Evolutionary conservation across 2,113 vertebrate genomes (phyloP).

Genomic region (Antechinus stuartii): DNA sequence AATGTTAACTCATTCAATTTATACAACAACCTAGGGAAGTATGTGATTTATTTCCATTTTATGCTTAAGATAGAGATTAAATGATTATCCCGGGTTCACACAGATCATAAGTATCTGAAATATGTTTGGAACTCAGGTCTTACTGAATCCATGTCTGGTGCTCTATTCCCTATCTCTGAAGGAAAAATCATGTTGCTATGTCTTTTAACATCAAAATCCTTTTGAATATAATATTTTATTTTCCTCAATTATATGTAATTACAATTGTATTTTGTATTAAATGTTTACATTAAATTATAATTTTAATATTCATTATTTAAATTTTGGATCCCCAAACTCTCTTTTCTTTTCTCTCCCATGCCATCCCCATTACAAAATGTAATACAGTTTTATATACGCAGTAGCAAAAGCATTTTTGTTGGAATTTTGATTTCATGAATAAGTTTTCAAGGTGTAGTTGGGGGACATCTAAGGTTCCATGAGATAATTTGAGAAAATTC

Average conservation of each 20-base stretch:
- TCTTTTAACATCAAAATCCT: background rate
- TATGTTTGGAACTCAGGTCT: background rate
- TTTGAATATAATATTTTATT: background rate
- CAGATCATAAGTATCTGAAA: background rate
- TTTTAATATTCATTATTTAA: too few species aligned
- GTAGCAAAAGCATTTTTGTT: background rate
- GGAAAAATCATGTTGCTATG: background rate
- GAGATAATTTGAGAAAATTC: background rate
- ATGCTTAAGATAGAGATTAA: background rate
- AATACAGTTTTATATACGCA: background rate
- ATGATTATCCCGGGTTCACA: background rate
- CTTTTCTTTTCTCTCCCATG: background rate
- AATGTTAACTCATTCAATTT: background rate
- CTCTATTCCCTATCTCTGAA: background rate
- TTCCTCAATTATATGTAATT: background rate
- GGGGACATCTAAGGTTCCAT: background rate
- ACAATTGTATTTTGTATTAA: background rate
- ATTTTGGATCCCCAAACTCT: background rate
- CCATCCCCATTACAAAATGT: background rate
- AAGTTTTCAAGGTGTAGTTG: background rate
- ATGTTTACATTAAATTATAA: too few species aligned
- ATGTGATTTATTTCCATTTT: background rate
- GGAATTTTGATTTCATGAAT: background rate
- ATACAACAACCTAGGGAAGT: background rate
- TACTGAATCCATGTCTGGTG: background rate